Conservation (phyloP, 2,888 invertebrate species). For the Cataglyphis rosenhaueri region DNA sequence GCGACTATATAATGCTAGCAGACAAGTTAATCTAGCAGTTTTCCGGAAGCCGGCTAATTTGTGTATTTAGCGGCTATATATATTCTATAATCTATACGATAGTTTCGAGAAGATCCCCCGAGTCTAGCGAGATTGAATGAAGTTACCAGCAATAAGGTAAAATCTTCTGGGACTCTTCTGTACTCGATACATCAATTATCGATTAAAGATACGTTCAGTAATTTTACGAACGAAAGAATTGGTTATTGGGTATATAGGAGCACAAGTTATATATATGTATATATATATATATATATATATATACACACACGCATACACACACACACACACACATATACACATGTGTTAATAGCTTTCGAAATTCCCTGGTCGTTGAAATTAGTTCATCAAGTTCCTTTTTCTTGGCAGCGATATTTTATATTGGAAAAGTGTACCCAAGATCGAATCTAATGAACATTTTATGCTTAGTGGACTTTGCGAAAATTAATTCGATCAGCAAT, state of each 20-base stretch:
- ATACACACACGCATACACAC: neutral
- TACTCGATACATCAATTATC: constrained; percentile 28
- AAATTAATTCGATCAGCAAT: constrained; percentile 68
- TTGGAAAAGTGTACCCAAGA: constrained; percentile 27
- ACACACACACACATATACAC: neutral
- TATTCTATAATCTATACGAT: constrained; percentile 38
- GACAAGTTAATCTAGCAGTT: constrained; percentile 50
- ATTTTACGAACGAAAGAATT: constrained; percentile 14
- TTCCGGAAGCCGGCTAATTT: constrained; percentile 59
- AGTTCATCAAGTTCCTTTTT: neutral
- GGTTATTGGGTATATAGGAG: constrained; percentile 20
- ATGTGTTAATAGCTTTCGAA: constrained; percentile 1
- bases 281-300: neutral
- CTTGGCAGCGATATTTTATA: constrained; percentile 13
- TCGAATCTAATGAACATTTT: constrained; percentile 45
- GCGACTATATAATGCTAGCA: constrained; percentile 17
- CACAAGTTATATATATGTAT: neutral
- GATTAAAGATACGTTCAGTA: constrained; percentile 28
- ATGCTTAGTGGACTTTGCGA: constrained; percentile 57
- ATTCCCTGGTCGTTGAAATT: constrained; percentile 9
- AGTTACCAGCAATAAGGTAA: constrained; percentile 41
- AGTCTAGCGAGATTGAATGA: constrained; percentile 52
- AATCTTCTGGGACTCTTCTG: neutral
- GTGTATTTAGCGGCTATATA: constrained; percentile 26
- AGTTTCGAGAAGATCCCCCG: constrained; percentile 28